Evolutionary conservation across 2,888 invertebrate genomes (phyloP), one percentile per base, ranked within the genome.

Genomic region (Vannuccia rotundouncinata): DNA sequence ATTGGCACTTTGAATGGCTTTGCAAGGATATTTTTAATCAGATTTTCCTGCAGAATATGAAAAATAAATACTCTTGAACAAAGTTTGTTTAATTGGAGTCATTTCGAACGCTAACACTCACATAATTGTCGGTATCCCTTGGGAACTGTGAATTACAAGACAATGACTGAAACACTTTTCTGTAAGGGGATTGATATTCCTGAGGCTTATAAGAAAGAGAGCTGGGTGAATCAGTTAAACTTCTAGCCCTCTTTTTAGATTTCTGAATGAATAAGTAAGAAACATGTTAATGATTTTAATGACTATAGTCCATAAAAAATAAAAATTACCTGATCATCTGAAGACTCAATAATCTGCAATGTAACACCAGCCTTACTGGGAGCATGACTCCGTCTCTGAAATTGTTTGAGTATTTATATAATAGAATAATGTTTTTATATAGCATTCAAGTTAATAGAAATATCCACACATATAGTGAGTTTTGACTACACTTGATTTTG

Each of bases 1-100:
- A 97, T 93, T 0, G 97, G 97, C 29, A 95, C 93, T 89, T 94
- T 93, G 86, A 96, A 98, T 0, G 95, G 95, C 85, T 92, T 92
- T 0, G 88, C 85, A 2, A 97, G 89, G 83, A 95, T 91, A 84
- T 92, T 92, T 80, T 91, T 91, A 82, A 98, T 95, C 25, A 93
- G 90, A 82, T 91, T 91, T 89, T 97, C 93, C 92, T 93, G 86
- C 10, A 79, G 78, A 77, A 25, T 5, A 75, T 13, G 74, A 76
- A 76, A 29, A 30, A 30, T 31, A 78, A 78, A 78, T 74, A 17
- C 10, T 74, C 25, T 27, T 28, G 25, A 10, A n/a, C 76, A 2
- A 76, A 76, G 29, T n/a, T 76, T 10, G 30, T 76, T 30, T 13
- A 74, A 22, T 17, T 78, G 59, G n/a, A 78, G 17, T 13, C 13